These are phyloP conservation scores for Perdita meconis DNA, from an alignment of 2,888 invertebrate genomes.

Conservation along the genomic window DNA sequence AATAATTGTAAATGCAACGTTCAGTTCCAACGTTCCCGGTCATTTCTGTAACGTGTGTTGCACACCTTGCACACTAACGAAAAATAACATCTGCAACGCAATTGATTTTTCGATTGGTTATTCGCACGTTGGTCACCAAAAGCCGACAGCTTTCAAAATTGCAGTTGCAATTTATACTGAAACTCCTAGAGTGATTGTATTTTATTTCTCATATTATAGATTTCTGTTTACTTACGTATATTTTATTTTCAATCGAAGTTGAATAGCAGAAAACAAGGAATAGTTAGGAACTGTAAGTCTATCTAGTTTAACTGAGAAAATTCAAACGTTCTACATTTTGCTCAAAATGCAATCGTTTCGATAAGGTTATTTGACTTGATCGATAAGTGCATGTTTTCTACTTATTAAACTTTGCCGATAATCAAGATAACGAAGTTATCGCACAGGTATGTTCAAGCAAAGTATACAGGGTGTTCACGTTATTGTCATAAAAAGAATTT, in stretches of 20 bases:
- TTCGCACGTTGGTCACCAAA: conserved; percentile 4
- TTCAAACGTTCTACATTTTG: not conserved
- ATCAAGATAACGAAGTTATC: not conserved
- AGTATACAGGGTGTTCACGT: not conserved
- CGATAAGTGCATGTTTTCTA: conserved; percentile 7
- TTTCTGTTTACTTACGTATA: too few relatives aligned
- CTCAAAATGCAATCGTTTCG: not conserved
- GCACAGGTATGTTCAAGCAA: not conserved
- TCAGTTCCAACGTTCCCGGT: not conserved
- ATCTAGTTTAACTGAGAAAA: not conserved
- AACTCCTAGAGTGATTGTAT: not conserved
- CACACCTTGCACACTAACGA: not conserved
- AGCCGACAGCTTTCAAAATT: not conserved
- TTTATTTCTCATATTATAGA: not conserved
- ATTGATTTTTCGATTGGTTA: conserved; percentile 29
- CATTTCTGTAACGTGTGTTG: conserved; percentile 6
- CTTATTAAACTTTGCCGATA: not conserved
- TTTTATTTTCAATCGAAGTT: not conserved
- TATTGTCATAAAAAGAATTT: not conserved
- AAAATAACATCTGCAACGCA: conserved; percentile 9
- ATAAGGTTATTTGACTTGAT: conserved; percentile 5
- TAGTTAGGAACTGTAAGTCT: not conserved
- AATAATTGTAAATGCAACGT: not conserved
- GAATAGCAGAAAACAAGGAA: not conserved
- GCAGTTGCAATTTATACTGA: not conserved